phyloP scores from a whole-genome alignment of 2,113 vertebrate genomes.

The Ceyx melanurus region DNA sequence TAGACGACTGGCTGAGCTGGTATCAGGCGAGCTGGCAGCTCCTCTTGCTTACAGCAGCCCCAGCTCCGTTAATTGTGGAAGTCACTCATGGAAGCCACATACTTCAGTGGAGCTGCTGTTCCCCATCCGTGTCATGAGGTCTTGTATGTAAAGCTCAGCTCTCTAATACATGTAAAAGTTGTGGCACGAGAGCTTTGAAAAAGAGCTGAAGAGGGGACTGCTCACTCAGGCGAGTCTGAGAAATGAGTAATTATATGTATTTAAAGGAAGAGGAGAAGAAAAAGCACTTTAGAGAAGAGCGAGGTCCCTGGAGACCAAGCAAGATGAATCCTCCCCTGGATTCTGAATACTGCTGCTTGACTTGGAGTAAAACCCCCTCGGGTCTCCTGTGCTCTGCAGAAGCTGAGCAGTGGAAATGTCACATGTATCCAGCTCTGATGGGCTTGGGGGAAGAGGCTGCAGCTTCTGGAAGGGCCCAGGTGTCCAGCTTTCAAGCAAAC shows the following conservation, averaged over 20 bases:
- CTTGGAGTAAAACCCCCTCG: neutral
- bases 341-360: neutral
- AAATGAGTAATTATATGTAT: neutral
- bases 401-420: neutral
- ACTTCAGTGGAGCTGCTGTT: neutral
- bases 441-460: neutral
- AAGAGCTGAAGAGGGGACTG: neutral
- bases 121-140: neutral
- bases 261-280: neutral
- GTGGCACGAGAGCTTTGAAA: neutral
- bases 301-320: neutral
- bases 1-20: conserved; percentile 63
- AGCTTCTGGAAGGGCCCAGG: neutral
- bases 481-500: neutral
- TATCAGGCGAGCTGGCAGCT: conserved; percentile 57
- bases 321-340: fast-evolving
- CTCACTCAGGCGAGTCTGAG: neutral
- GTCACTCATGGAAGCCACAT: neutral
- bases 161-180: neutral
- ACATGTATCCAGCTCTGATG: fast-evolving
- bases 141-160: neutral
- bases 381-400: neutral
- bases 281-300: neutral
- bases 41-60: conserved; percentile 49
- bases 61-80: conserved; percentile 14